Conservation (phyloP, 2,888 invertebrate species). For the Bombylius discolor region DNA sequence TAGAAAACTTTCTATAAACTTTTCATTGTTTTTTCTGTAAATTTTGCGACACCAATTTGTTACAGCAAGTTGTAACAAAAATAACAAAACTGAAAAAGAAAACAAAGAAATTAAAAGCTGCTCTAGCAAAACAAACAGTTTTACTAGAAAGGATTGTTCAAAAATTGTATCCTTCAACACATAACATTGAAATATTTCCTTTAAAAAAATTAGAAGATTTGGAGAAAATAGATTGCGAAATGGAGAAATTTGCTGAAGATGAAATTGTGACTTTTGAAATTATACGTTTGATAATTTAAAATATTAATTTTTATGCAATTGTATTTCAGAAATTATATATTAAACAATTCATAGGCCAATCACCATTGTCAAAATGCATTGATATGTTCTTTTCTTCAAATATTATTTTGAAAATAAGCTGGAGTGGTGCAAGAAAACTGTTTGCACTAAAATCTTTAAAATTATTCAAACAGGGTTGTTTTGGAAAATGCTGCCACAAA, state of each 20-base stretch:
- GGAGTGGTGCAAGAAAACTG: background rate
- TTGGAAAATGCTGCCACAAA: slow-evolving; percentile 16
- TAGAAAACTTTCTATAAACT: no score
- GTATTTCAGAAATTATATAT: background rate
- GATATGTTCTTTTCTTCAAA: background rate
- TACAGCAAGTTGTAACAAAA: no score
- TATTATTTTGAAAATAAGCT: background rate
- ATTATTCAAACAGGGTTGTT: no score
- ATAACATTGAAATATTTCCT: background rate
- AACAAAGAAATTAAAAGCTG: background rate
- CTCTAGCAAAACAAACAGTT: background rate
- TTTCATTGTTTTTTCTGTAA: no score
- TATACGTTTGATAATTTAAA: background rate
- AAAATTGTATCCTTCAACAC: background rate
- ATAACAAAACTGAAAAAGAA: background rate
- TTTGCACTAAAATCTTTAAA: background rate
- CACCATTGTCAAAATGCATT: background rate
- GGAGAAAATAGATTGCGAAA: background rate
- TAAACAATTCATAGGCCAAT: background rate
- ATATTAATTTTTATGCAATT: background rate
- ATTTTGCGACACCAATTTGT: no score
- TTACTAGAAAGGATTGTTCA: background rate
- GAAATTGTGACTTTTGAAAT: background rate
- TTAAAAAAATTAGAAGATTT: background rate
- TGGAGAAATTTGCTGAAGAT: background rate